Evolutionary conservation across 2,113 vertebrate genomes (phyloP), one percentile per base, ranked within the genome.

Genomic region (Charadrius vociferus): DNA sequence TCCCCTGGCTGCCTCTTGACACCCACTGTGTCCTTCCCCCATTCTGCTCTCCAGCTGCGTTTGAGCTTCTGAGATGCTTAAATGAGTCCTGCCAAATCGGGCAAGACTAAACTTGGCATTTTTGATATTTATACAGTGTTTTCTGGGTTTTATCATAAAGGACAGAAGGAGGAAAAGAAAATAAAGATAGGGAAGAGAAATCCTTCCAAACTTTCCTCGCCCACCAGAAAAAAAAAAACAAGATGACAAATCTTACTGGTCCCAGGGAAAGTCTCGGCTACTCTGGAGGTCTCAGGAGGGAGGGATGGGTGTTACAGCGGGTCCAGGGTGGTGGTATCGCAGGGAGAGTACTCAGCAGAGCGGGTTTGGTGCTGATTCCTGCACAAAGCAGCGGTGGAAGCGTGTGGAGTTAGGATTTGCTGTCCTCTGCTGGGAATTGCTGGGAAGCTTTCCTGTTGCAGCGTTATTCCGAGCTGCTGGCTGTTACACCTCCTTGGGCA

Each of bases 401-500:
- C 2, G 0, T 11, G 41, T 63, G 88, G 63, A 66, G 55, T 34
- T 56, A 36, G 94, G 91, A 32, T 97, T 92, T 97, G 97, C 94
- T 95, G 97, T 96, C 95, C 96, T 96, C 97, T 97, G 94, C 93
- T 95, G 96, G 92, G 96, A 95, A 86, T 50, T 10, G 29, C 81
- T 24, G 86, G 90, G 81, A 97, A 89, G 41, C 34, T 70, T 81
- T 49, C 27, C 39, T 36, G 9, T 10, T 3, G 3, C 65, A 34
- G 50, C 3, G 0, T 34, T 26, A 1, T 6, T 30, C 0, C 4
- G 61, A 92, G 65, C 63, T 45, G 50, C 4, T 3, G 2, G 34
- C 9, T 86, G 55, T 74, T 43, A 10, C 22, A 43, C 12, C 39
- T 58, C 34, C 61, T 15, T 5, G 22, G 62, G 67, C 73, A 75